Base-by-base conservation (phyloP, 2,888 invertebrate species). In the Serripes groenlandicus region DNA sequence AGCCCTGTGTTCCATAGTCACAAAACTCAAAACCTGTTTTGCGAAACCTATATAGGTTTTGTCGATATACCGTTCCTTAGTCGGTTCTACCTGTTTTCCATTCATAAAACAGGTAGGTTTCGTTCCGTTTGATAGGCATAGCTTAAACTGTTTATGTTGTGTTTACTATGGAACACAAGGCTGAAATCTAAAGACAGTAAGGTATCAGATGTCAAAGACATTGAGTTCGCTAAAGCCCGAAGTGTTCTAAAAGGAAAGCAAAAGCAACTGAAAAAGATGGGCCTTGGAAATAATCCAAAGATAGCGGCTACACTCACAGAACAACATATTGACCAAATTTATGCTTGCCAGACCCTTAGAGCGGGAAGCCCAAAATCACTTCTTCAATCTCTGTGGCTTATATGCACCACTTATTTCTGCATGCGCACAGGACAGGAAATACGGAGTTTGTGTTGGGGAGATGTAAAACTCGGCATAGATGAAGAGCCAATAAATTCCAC, bases 191-290 rank as follows among this genome's bases (percentile, higher is more conserved):
- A n/a, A n/a, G n/a, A n/a, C n/a, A n/a, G n/a, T n/a, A n/a, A n/a
- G n/a, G n/a, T n/a, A n/a, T n/a, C n/a, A n/a, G n/a, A 28, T 28
- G 23, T 60, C 30, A 60, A 60, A 28, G 28, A n/a, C n/a, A n/a
- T n/a, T n/a, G n/a, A n/a, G n/a, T n/a, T n/a, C n/a, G n/a, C n/a
- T n/a, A n/a, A n/a, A n/a, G n/a, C n/a, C n/a, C n/a, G n/a, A n/a
- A n/a, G n/a, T n/a, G n/a, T n/a, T n/a, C n/a, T n/a, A n/a, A 60
- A 85, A 74, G 70, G 79, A 49, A 90, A 90, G 54, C 88, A 89
- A 62, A 81, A 88, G 35, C 84, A 87, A 42, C 75, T 90, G 26
- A 84, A 89, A 75, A 81, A 77, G 15, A 76, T 83, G 60, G 90
- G 88, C 11, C 86, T 88, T 49, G 91, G 90, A 7, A 87, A 87